Conservation (phyloP, 1,140 invertebrate species). For the Pseudomyrmex gracilis region DNA sequence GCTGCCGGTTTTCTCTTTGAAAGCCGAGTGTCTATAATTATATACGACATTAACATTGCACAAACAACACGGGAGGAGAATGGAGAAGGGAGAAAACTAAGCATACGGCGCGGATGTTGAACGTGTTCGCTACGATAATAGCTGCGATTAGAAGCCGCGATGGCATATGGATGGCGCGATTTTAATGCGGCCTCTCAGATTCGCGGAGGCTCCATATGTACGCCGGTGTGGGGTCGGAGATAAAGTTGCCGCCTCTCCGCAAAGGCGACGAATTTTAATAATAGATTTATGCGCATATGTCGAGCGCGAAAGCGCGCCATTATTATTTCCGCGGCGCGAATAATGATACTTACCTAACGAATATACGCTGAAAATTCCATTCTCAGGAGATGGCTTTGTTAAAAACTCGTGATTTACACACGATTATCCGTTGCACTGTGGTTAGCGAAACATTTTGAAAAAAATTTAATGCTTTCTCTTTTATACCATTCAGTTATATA, state of each 20-base stretch:
- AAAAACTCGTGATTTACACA: background rate
- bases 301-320: constrained; percentile 66
- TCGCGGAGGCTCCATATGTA: constrained; percentile 81
- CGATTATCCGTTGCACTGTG: background rate
- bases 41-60: constrained; percentile 32
- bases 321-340: constrained; percentile 71
- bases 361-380: background rate
- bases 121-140: constrained; percentile 65
- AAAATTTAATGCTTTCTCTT: too few relatives aligned
- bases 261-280: constrained; percentile 84
- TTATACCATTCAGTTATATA: too few relatives aligned
- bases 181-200: constrained; percentile 76
- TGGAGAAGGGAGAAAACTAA: constrained; percentile 1
- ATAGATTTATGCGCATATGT: constrained; percentile 86
- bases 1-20: constrained; percentile 1
- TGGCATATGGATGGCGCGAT: constrained; percentile 79
- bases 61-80: background rate
- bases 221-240: constrained; percentile 73
- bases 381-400: background rate
- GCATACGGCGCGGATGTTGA: constrained; percentile 35
- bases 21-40: background rate
- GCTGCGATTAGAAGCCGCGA: constrained; percentile 73
- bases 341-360: constrained; percentile 53
- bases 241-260: constrained; percentile 81
- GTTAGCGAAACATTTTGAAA: constrained; percentile 2